Evolutionary conservation across 2,113 vertebrate genomes (phyloP).

Genomic region (Alectura lathami): DNA sequence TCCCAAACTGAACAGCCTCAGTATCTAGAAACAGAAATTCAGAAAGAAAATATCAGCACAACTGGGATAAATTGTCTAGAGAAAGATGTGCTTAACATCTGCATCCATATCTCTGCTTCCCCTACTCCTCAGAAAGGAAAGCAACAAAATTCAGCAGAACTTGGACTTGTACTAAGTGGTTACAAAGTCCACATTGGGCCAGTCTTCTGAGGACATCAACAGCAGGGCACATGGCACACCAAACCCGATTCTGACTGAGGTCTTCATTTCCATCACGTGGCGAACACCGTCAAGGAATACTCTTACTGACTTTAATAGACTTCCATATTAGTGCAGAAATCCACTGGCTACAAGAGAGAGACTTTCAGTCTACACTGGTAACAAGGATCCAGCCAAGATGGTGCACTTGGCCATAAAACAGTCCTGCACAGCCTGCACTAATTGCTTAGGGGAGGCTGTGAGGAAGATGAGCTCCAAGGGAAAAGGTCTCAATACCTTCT

Average conservation of each 20-base stretch:
- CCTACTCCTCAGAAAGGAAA: background rate
- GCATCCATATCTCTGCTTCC: background rate
- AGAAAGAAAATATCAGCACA: background rate
- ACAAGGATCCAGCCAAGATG: background rate
- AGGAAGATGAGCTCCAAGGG: background rate
- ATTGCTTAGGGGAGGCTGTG: background rate
- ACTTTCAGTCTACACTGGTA: background rate
- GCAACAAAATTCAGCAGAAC: background rate
- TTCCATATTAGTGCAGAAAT: background rate
- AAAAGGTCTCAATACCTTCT: background rate
- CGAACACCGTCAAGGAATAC: background rate
- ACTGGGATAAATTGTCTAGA: background rate
- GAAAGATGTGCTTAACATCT: background rate
- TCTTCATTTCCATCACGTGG: background rate
- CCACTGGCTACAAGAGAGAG: background rate
- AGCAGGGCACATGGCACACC: background rate
- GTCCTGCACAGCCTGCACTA: background rate
- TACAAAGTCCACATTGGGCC: rapidly evolving
- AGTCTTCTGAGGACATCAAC: background rate
- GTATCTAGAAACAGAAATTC: conserved; percentile 74
- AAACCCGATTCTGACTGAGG: background rate
- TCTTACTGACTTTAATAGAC: background rate
- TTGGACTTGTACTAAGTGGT: background rate
- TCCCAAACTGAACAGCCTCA: conserved; percentile 82
- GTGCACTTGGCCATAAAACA: background rate